A percentile compares a stretch with the other conserved stretches of the same genome.
These are phyloP conservation scores for Aradophagus sp. DNA, from an alignment of 1,140 invertebrate species.

Conservation along the genomic window DNA sequence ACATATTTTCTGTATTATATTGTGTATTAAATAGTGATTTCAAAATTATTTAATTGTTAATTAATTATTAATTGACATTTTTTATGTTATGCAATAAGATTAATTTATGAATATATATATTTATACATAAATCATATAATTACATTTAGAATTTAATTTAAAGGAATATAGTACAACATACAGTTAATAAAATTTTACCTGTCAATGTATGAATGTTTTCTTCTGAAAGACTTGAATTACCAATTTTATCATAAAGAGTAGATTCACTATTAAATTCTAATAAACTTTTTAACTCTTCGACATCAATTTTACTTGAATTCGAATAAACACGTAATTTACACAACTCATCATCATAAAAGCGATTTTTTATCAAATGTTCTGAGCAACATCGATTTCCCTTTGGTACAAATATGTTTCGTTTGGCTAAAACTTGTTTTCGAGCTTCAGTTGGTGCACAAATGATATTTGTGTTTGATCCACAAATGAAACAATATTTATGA, in stretches of 20 bases:
- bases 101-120: not conserved
- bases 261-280: constrained; percentile 17
- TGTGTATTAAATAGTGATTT: not conserved
- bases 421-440: constrained; percentile 21
- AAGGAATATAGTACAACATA: not conserved
- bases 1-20: not conserved
- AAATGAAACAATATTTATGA: constrained; percentile 33
- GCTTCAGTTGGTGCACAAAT: constrained; percentile 22
- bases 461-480: constrained; percentile 9
- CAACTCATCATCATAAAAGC: constrained; percentile 44
- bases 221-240: constrained; percentile 17
- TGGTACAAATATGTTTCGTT: constrained; percentile 38
- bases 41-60: not conserved
- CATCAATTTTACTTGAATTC: constrained; percentile 10
- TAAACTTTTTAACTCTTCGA: constrained; percentile 13
- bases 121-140: not conserved
- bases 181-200: constrained; percentile 3
- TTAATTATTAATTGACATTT: not conserved
- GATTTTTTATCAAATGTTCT: constrained; percentile 41
- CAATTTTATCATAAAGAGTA: constrained; percentile 15
- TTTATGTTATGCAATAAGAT: no score
- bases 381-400: constrained; percentile 42
- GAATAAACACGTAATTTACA: constrained; percentile 9
- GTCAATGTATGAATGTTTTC: constrained; percentile 24
- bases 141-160: not conserved